These are phyloP conservation scores for Lobophora halterata DNA, from an alignment of 2,888 invertebrate genomes.

Conservation along the genomic window DNA sequence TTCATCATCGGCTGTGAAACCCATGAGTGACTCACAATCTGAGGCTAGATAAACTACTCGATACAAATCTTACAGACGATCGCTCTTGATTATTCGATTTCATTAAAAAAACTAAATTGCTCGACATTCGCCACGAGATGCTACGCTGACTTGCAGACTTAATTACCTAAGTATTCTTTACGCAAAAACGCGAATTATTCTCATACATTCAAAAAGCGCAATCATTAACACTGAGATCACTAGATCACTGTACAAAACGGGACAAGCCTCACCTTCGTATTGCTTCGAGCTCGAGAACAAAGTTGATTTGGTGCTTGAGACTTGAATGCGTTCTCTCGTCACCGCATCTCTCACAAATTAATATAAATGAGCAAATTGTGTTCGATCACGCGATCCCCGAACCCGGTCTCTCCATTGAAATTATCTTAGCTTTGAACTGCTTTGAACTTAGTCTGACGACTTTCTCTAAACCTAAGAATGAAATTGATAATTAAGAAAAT, in stretches of 20 bases:
- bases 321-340: too few relatives aligned
- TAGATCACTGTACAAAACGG: slow-evolving; percentile 41
- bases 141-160: slow-evolving; percentile 17
- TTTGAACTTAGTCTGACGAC: slow-evolving; percentile 33
- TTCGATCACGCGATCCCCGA: slow-evolving; percentile 12
- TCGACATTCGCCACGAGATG: slow-evolving; percentile 14
- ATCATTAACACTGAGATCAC: slow-evolving; percentile 34
- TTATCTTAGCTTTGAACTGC: slow-evolving; percentile 5
- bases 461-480: slow-evolving; percentile 50
- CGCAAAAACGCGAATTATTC: slow-evolving; percentile 30
- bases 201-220: slow-evolving; percentile 35
- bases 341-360: slow-evolving; percentile 17
- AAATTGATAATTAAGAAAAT: slow-evolving; percentile 43
- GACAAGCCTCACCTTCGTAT: slow-evolving; percentile 25
- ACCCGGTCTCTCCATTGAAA: slow-evolving; percentile 11
- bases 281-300: slow-evolving; percentile 18
- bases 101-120: slow-evolving; percentile 17
- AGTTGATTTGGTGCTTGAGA: neutral
- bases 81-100: slow-evolving; percentile 21
- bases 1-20: slow-evolving; percentile 61
- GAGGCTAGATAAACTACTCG: slow-evolving; percentile 23
- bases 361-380: slow-evolving; percentile 27
- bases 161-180: too few relatives aligned
- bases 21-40: slow-evolving; percentile 33
- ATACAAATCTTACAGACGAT: slow-evolving; percentile 24